Conservation (phyloP, 1,140 invertebrate species). For the Hycleus phaleratus region DNA sequence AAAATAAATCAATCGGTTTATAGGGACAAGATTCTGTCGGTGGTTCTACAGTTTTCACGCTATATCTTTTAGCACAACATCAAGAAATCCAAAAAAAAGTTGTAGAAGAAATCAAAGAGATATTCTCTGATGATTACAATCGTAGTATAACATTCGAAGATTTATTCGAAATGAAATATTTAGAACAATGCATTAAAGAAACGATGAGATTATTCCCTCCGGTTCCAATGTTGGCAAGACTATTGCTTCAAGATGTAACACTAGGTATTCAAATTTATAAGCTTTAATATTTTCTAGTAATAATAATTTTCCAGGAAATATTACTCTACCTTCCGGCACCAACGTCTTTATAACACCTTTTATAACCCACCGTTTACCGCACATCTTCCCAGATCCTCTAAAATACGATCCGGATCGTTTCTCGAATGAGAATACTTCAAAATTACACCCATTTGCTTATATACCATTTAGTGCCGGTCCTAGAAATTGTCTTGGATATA, state of each 20-base stretch:
- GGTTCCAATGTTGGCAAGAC: conserved; percentile 56
- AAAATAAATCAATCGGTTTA: conserved; percentile 26
- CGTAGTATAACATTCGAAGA: conserved; percentile 38
- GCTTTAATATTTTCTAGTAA: too few relatives aligned
- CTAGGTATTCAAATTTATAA: conserved; percentile 28
- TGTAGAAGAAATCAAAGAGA: conserved; percentile 43
- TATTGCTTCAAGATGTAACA: conserved; percentile 48
- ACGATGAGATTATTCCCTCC: conserved; percentile 58
- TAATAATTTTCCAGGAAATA: conserved; percentile 20
- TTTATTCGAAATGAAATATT: conserved; percentile 51
- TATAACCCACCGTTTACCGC: conserved; percentile 56
- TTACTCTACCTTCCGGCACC: conserved; percentile 39
- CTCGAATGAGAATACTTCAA: conserved; percentile 44
- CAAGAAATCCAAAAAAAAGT: conserved; percentile 54
- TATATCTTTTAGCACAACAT: conserved; percentile 53
- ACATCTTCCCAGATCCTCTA: conserved; percentile 62
- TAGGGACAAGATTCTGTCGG: conserved; percentile 70
- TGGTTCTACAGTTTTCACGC: conserved; percentile 49
- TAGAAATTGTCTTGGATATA: conserved; percentile 61
- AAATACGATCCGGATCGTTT: conserved; percentile 68
- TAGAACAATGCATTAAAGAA: conserved; percentile 64
- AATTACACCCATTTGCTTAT: conserved; percentile 55
- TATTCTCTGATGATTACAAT: conserved; percentile 5
- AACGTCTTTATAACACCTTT: conserved; percentile 38
- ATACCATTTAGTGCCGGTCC: conserved; percentile 65